Conservation (phyloP, 1,140 invertebrate species). For the Oreohelix idahoensis region DNA sequence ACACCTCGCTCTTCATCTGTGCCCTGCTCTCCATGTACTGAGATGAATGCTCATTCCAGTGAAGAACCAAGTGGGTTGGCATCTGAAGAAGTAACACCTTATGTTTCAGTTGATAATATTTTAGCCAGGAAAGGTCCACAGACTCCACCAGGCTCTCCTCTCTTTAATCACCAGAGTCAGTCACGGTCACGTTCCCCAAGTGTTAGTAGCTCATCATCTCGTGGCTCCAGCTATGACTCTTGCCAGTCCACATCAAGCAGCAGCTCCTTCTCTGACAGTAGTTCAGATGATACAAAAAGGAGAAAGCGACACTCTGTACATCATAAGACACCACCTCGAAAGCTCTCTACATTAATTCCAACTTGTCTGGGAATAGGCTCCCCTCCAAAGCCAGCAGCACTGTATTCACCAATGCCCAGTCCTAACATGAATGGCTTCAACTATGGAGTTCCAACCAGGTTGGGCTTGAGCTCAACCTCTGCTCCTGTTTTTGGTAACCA, state of each 20-base stretch:
- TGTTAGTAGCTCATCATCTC: constrained; percentile 22
- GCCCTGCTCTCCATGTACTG: not conserved
- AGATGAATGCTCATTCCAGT: not conserved
- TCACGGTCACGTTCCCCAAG: not conserved
- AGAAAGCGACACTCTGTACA: not conserved
- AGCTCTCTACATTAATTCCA: constrained; percentile 17
- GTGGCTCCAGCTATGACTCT: constrained; percentile 27
- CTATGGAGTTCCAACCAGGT: constrained; percentile 4
- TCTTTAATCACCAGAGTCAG: constrained; percentile 23
- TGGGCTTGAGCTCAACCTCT: not conserved
- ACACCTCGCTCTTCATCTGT: constrained; percentile 1
- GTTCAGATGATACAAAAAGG: constrained; percentile 14
- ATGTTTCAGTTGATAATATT: not conserved
- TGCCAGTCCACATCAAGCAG: constrained; percentile 12
- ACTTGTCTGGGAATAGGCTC: constrained; percentile 13
- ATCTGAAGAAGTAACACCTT: not conserved
- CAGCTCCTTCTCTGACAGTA: constrained; percentile 22
- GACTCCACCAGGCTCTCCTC: constrained; percentile 26
- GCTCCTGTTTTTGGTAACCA: constrained; percentile 5
- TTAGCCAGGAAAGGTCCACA: constrained; percentile 19
- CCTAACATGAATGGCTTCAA: constrained; percentile 30
- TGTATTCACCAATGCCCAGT: constrained; percentile 39
- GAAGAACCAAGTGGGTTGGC: not conserved
- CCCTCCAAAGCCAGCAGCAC: constrained; percentile 1
- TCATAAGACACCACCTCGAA: constrained; percentile 23